Conservation (phyloP, 1,140 invertebrate species). For the Mamestra configurata region DNA sequence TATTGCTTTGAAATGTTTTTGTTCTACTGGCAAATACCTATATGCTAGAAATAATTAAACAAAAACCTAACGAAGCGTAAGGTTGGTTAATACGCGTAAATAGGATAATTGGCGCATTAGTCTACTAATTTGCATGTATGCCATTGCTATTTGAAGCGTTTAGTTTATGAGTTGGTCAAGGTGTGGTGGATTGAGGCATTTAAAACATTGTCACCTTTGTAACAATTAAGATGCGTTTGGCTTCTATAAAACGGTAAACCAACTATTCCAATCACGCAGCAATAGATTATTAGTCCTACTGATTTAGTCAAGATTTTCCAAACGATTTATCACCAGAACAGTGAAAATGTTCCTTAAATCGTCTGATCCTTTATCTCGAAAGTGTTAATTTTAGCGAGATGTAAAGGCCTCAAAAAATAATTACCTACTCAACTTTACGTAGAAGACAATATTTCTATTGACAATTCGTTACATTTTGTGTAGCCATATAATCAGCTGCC, state of each 20-base stretch:
- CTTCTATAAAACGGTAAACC: too few relatives aligned
- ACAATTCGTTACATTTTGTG: too few relatives aligned
- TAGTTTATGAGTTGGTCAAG: neutral
- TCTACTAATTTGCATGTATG: constrained; percentile 7
- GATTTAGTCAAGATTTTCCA: neutral
- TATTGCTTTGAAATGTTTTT: too few relatives aligned
- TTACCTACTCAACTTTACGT: neutral
- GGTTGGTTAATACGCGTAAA: constrained; percentile 16
- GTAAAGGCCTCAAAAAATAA: neutral
- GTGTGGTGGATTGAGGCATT: too few relatives aligned
- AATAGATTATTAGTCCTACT: too few relatives aligned
- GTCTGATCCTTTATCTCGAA: neutral
- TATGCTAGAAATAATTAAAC: neutral
- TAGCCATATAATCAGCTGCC: too few relatives aligned
- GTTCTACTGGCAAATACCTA: too few relatives aligned
- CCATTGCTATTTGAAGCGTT: neutral
- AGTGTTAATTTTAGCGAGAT: neutral
- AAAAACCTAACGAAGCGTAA: neutral
- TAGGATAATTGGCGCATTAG: constrained; percentile 31
- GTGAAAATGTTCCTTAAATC: constrained; percentile 6
- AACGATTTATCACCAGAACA: constrained; percentile 1
- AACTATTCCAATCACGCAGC: too few relatives aligned
- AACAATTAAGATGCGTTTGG: too few relatives aligned
- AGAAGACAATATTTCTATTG: too few relatives aligned
- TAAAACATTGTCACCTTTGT: neutral